Conservation (phyloP, 1,140 invertebrate species). For the Habropoda laboriosa region DNA sequence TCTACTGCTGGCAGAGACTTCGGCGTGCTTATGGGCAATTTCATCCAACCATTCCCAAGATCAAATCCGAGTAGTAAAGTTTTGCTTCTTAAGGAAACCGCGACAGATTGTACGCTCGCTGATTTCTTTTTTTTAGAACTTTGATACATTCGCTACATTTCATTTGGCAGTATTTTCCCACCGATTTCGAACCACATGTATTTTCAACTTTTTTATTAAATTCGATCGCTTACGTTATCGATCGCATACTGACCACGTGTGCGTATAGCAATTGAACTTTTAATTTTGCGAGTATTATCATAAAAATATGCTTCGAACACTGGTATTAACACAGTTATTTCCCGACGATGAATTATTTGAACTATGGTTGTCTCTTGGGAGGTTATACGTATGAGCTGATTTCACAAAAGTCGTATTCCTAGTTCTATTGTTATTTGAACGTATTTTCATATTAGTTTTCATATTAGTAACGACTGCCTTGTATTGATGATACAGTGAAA, state of each 20-base stretch:
- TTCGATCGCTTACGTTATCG: neutral
- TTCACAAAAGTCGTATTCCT: too few relatives aligned
- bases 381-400: too few relatives aligned
- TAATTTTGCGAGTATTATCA: neutral
- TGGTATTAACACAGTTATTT: too few relatives aligned
- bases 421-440: too few relatives aligned
- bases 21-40: slow-evolving; percentile 64
- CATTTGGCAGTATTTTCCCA: neutral
- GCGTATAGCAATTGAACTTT: neutral
- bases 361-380: too few relatives aligned
- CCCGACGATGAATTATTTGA: too few relatives aligned
- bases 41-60: slow-evolving; percentile 55
- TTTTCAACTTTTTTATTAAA: neutral
- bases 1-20: slow-evolving; percentile 52
- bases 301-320: too few relatives aligned
- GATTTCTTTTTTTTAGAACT: slow-evolving; percentile 15
- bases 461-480: too few relatives aligned
- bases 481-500: too few relatives aligned
- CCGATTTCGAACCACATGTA: neutral
- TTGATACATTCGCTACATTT: slow-evolving; percentile 27
- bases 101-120: slow-evolving; percentile 38
- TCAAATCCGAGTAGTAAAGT: slow-evolving; percentile 58
- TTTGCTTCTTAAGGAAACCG: slow-evolving; percentile 45
- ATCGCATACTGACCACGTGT: neutral
- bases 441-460: too few relatives aligned